Conservation (phyloP, 2,113 vertebrate genomes). For the Mormyrus lacerda region DNA sequence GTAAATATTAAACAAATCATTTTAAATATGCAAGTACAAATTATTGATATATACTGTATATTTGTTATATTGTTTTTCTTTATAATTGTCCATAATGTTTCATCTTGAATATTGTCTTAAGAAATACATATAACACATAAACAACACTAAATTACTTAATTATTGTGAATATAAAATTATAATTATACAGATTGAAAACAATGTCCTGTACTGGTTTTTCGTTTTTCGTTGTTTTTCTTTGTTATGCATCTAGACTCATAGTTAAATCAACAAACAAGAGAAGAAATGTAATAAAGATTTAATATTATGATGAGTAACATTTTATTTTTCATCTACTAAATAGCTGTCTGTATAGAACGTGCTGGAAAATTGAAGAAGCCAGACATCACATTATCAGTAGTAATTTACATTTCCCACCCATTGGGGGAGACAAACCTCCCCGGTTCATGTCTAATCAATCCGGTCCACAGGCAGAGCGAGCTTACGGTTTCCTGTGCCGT, state of each 20-base stretch:
- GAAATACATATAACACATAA: background rate
- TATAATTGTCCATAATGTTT: background rate
- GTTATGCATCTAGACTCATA: background rate
- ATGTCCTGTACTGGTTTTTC: too few relatives aligned
- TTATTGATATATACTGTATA: background rate
- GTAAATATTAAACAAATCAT: background rate
- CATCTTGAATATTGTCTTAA: background rate
- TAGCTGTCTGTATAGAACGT: background rate
- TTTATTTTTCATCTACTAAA: background rate
- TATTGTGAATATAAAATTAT: background rate
- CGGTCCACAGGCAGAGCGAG: background rate
- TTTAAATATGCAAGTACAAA: background rate
- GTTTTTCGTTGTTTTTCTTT: background rate
- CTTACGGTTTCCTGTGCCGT: background rate
- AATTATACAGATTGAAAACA: too few relatives aligned
- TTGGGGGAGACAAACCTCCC: conserved; percentile 55
- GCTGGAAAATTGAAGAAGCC: background rate
- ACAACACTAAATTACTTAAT: background rate
- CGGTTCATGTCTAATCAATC: conserved; percentile 4
- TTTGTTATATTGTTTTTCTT: background rate
- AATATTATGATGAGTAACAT: background rate
- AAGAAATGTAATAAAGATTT: background rate
- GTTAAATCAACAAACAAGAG: background rate
- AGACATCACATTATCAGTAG: conserved; percentile 14
- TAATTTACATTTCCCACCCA: conserved; percentile 44